These are phyloP conservation scores for Dallia pectoralis DNA, from an alignment of 2,797 vertebrate species.

Conservation along the genomic window DNA sequence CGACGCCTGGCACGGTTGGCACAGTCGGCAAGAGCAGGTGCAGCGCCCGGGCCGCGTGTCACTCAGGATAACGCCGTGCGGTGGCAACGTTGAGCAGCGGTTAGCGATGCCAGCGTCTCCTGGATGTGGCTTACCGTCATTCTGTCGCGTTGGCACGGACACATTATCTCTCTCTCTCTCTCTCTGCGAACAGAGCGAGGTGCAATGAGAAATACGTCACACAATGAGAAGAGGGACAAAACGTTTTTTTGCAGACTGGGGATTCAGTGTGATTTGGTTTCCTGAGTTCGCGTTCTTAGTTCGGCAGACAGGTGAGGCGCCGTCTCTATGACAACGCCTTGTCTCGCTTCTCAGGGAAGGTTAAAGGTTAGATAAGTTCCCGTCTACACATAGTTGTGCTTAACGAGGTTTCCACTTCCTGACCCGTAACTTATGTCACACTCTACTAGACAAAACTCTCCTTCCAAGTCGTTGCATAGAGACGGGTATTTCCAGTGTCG, in stretches of 20 bases:
- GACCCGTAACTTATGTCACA: background rate
- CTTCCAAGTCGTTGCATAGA: background rate
- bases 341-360: background rate
- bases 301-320: background rate
- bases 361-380: background rate
- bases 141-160: constrained; percentile 17
- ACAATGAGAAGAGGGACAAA: background rate
- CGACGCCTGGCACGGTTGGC: constrained; percentile 49
- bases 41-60: constrained; percentile 45
- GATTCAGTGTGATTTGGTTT: background rate
- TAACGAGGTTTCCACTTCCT: background rate
- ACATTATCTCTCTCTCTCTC: too few species aligned
- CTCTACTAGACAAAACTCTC: background rate
- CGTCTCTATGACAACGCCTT: background rate
- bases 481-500: background rate
- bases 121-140: constrained; percentile 12
- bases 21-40: constrained; percentile 47
- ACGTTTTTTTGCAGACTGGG: background rate
- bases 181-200: constrained; percentile 16
- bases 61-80: constrained; percentile 49
- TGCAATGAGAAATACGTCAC: background rate
- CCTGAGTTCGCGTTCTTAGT: background rate
- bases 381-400: background rate
- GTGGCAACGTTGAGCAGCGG: constrained; percentile 45
- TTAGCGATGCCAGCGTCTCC: constrained; percentile 36